These are phyloP conservation scores for Macaria liturata DNA, from an alignment of 2,888 invertebrate species.

Conservation along the genomic window DNA sequence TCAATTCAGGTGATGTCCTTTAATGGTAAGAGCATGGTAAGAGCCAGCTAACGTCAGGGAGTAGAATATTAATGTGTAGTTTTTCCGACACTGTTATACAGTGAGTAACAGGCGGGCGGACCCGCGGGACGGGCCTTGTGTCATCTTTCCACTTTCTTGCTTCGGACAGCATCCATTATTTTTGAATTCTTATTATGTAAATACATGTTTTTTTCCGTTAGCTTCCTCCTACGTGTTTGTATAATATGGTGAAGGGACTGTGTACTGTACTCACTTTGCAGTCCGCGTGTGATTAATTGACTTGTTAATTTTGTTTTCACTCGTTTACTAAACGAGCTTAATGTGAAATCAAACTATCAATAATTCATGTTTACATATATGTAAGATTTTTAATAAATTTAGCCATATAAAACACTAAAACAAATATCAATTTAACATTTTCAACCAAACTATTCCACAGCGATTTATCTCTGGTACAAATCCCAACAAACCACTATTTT, in stretches of 20 bases:
- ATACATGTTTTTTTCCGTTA: slow-evolving; percentile 10
- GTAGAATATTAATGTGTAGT: slow-evolving; percentile 68
- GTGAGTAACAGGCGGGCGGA: slow-evolving; percentile 28
- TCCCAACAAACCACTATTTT: slow-evolving; percentile 27
- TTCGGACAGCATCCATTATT: slow-evolving; percentile 67
- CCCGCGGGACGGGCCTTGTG: slow-evolving; percentile 52
- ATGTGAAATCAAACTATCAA: no score
- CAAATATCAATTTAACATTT: no score
- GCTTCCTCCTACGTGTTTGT: no score
- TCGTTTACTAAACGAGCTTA: no score
- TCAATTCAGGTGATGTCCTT: slow-evolving; percentile 54
- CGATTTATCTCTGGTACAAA: slow-evolving; percentile 16
- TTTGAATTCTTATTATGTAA: slow-evolving; percentile 61
- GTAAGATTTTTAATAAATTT: no score
- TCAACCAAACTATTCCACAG: slow-evolving; percentile 14
- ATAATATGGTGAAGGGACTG: no score
- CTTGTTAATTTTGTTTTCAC: no score
- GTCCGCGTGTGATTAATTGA: no score
- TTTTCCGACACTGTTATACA: slow-evolving; percentile 52
- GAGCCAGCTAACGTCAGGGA: slow-evolving; percentile 48
- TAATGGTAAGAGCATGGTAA: slow-evolving; percentile 46
- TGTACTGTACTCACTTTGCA: no score
- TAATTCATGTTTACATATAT: no score
- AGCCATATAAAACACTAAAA: no score
- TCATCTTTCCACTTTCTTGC: slow-evolving; percentile 64